phyloP scores from a whole-genome alignment of 1,140 invertebrate species.

The Drosophila setifemur region DNA sequence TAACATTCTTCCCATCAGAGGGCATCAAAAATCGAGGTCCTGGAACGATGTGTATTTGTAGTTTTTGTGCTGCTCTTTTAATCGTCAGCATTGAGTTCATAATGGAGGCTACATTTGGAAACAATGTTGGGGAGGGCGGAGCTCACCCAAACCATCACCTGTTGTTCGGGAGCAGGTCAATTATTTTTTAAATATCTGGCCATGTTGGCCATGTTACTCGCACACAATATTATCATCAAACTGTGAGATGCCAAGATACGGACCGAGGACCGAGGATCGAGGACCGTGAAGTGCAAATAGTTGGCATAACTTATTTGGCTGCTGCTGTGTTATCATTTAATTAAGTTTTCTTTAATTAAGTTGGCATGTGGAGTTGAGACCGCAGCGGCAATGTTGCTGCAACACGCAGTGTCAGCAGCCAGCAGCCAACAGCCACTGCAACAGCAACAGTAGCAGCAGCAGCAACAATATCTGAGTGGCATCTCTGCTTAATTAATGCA shows the following conservation, averaged over 20 bases:
- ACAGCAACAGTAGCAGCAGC: constrained; percentile 3
- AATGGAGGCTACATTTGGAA: constrained; percentile 13
- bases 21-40: not conserved
- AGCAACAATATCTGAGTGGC: constrained; percentile 40
- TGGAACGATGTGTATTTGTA: not conserved
- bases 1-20: too few relatives aligned
- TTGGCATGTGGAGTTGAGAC: constrained; percentile 51
- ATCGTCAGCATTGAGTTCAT: constrained; percentile 22
- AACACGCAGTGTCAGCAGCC: constrained; percentile 38
- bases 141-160: constrained; percentile 2
- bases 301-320: constrained; percentile 65
- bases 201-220: constrained; percentile 21
- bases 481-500: constrained; percentile 69
- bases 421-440: constrained; percentile 12
- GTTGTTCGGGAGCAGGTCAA: constrained; percentile 12
- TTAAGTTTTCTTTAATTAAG: constrained; percentile 80
- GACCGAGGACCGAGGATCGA: too few relatives aligned
- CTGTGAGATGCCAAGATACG: constrained; percentile 15
- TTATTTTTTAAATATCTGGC: constrained; percentile 32
- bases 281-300: constrained; percentile 37
- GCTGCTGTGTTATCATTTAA: constrained; percentile 74
- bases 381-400: constrained; percentile 51
- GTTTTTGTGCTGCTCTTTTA: constrained; percentile 10
- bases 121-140: not conserved
- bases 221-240: constrained; percentile 24